Evolutionary conservation across 1,140 invertebrate genomes (phyloP), one percentile per base, ranked within the genome.

Genomic region (Paralvinella palmiformis): DNA sequence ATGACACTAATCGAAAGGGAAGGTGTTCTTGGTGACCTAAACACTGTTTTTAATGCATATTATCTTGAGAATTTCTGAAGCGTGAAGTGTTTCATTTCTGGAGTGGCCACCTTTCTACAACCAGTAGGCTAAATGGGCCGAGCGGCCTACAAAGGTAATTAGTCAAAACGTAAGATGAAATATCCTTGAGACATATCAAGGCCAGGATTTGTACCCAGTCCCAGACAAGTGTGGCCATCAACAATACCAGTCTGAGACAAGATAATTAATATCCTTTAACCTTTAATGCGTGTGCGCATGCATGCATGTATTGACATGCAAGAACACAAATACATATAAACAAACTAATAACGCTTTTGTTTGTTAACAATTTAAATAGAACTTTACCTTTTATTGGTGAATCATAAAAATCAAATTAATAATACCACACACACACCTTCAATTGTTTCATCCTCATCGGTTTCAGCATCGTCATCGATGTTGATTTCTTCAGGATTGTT

Each of bases 401-500:
- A n/a, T 36, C 24, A 24, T 7, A 37, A 22, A 61, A n/a, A 37
- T 10, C 13, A 1, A 44, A 2, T 35, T 1, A 68, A 36, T 60
- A 24, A 27, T 60, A 24, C 62, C 3, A 7, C 22, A 4, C 33
- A 52, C 64, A 60, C 58, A 79, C 77, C 79, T 75, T 85, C 82
- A 53, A 84, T 82, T 37, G 83, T 66, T 48, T 74, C 76, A 36
- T 76, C 75, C 41, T 89, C 86, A 48, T 88, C 88, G 24, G 87
- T 87, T 44, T 70, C 71, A 41, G 71, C 75, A 55, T 79, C 78
- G 45, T 74, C 74, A 66, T 76, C 91, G 75, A 96, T 89, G 74
- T 94, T 85, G 76, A 97, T 96, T 82, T 96, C 93, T 82, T 96
- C 94, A 20, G 94, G 94, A 86, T 97, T 96, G 36, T 87, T 84